Conservation (phyloP, 2,888 invertebrate species). For the Nemurella pictetii region DNA sequence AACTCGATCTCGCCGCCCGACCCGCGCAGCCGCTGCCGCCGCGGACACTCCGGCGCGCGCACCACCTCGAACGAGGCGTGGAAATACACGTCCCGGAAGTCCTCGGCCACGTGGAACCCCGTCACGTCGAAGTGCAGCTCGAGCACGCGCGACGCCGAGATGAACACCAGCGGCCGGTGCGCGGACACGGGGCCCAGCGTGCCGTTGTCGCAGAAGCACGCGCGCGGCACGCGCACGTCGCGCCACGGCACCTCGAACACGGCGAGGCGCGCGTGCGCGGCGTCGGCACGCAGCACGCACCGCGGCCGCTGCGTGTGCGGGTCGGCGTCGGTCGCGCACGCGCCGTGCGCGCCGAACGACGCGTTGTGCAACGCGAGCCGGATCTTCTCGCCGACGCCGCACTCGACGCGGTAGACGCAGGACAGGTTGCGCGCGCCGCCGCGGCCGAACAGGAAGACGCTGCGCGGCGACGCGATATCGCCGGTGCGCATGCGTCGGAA, state of each 20-base stretch:
- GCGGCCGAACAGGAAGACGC: constrained; percentile 81
- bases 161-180: constrained; percentile 61
- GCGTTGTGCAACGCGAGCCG: constrained; percentile 70
- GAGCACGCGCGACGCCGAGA: constrained; percentile 68
- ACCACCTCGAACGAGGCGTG: constrained; percentile 71
- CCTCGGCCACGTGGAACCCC: constrained; percentile 74
- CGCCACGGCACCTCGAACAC: constrained; percentile 74
- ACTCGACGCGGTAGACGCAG: constrained; percentile 77
- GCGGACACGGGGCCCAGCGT: constrained; percentile 55
- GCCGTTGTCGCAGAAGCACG: constrained; percentile 79
- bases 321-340: constrained; percentile 71
- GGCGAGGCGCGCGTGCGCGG: constrained; percentile 59
- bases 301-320: constrained; percentile 70
- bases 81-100: constrained; percentile 80
- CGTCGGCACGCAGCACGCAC: constrained; percentile 54
- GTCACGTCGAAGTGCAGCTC: constrained; percentile 77
- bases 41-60: constrained; percentile 65
- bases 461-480: constrained; percentile 67
- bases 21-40: constrained; percentile 65
- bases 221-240: constrained; percentile 69
- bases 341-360: constrained; percentile 67
- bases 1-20: constrained; percentile 55
- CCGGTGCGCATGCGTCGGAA: constrained; percentile 58
- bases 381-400: constrained; percentile 62
- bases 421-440: constrained; percentile 77